Percentiles rank a stretch among this genome's conserved stretches.
Evolutionary conservation across 2,888 invertebrate genomes (phyloP).

Genomic region (Lysandra bellargus): DNA sequence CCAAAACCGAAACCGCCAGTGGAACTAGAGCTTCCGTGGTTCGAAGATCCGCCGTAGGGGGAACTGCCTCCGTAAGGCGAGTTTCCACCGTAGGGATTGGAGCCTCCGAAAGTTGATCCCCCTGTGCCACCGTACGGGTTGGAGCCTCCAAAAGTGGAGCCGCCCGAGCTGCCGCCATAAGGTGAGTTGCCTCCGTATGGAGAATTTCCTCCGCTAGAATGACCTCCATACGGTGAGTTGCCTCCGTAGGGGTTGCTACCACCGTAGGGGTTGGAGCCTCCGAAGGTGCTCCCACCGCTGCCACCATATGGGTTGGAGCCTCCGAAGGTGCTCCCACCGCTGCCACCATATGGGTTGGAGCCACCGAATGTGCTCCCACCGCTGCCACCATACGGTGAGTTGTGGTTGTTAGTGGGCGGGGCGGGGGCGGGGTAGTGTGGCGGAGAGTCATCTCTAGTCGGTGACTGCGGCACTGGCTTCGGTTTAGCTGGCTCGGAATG

Average conservation of each 20-base stretch:
- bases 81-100: constrained; percentile 49
- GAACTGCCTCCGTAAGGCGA: constrained; percentile 46
- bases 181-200: constrained; percentile 39
- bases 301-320: constrained; percentile 31
- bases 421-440: constrained; percentile 73
- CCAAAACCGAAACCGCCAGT: constrained; percentile 46
- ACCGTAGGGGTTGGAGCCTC: constrained; percentile 35
- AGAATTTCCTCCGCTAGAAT: constrained; percentile 38
- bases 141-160: constrained; percentile 45
- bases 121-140: constrained; percentile 40
- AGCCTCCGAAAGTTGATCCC: constrained; percentile 45
- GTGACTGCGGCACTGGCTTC: constrained; percentile 57
- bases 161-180: constrained; percentile 39
- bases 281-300: constrained; percentile 22
- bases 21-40: constrained; percentile 44
- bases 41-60: constrained; percentile 46
- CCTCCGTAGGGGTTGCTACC: constrained; percentile 34
- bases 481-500: constrained; percentile 63
- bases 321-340: constrained; percentile 44
- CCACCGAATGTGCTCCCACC: constrained; percentile 13
- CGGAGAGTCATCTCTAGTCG: constrained; percentile 56
- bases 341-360: constrained; percentile 36
- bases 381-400: constrained; percentile 39
- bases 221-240: constrained; percentile 35
- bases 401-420: constrained; percentile 51